Evolutionary conservation across 2,797 vertebrate genomes (phyloP).

Genomic region (Champsocephalus gunnari): DNA sequence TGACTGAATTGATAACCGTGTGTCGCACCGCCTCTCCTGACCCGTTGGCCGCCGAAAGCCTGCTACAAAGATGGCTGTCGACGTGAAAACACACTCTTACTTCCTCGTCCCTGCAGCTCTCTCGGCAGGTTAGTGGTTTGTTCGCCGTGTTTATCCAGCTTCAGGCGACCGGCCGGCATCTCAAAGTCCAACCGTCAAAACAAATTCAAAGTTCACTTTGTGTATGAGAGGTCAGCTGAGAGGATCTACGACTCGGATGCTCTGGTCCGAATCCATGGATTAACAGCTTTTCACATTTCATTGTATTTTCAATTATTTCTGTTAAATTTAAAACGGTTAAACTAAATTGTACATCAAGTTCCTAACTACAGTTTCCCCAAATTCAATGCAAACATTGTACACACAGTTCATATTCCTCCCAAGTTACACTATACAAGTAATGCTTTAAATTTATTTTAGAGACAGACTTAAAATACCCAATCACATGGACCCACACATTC

Average conservation of each 20-base stretch:
- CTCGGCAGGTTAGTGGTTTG: conserved; percentile 5
- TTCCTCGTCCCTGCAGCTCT: conserved; percentile 47
- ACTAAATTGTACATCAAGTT: too few species aligned
- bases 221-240: conserved; percentile 49
- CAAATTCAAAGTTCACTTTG: conserved; percentile 67
- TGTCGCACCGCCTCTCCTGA: conserved; percentile 2
- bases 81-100: neutral
- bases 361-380: too few species aligned
- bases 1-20: neutral
- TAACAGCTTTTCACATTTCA: neutral
- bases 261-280: neutral
- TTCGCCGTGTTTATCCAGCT: conserved; percentile 50
- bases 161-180: conserved; percentile 42
- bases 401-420: neutral
- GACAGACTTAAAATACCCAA: too few species aligned
- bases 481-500: neutral
- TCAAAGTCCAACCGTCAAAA: conserved; percentile 79
- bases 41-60: conserved; percentile 1
- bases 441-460: too few species aligned
- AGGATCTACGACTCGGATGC: neutral
- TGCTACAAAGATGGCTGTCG: conserved; percentile 6
- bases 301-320: neutral
- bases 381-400: too few species aligned
- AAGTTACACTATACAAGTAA: neutral
- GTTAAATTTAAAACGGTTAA: neutral